These are phyloP conservation scores for Lacerta agilis DNA, from an alignment of 2,797 vertebrate genomes.

Conservation along the genomic window DNA sequence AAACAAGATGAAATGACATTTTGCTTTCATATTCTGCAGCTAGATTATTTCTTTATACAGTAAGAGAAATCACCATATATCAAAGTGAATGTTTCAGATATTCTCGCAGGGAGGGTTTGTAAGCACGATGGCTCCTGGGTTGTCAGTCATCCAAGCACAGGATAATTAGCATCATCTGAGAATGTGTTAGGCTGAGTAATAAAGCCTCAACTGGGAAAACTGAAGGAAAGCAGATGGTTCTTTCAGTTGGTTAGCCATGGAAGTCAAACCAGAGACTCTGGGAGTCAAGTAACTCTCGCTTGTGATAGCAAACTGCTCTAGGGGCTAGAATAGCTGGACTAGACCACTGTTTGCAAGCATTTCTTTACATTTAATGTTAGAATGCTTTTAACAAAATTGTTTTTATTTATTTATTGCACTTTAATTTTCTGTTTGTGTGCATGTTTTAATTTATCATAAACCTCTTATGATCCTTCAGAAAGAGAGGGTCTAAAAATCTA, in stretches of 20 bases:
- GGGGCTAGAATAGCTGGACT: not conserved
- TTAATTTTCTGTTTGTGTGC: not conserved
- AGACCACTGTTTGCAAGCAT: too few species aligned
- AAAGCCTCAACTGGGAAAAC: constrained; percentile 35
- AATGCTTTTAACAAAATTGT: not conserved
- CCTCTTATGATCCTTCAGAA: not conserved
- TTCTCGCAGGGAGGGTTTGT: constrained; percentile 15
- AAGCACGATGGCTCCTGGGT: constrained; percentile 34
- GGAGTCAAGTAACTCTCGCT: not conserved
- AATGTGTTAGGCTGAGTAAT: constrained; percentile 32
- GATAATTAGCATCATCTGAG: constrained; percentile 34
- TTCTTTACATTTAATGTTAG: not conserved
- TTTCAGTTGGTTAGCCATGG: constrained; percentile 27
- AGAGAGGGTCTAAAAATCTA: not conserved
- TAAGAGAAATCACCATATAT: constrained; percentile 11
- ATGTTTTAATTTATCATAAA: not conserved
- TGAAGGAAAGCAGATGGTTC: constrained; percentile 32
- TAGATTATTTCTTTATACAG: constrained; percentile 8
- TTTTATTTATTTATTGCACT: not conserved
- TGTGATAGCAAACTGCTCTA: not conserved
- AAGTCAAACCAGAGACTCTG: constrained; percentile 26
- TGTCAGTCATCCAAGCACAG: constrained; percentile 33
- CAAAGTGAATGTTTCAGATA: constrained; percentile 24
- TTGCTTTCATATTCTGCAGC: constrained; percentile 20
- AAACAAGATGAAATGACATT: constrained; percentile 51